These are phyloP conservation scores for Drosophila neutralis DNA, from an alignment of 2,888 invertebrate genomes.

Conservation along the genomic window DNA sequence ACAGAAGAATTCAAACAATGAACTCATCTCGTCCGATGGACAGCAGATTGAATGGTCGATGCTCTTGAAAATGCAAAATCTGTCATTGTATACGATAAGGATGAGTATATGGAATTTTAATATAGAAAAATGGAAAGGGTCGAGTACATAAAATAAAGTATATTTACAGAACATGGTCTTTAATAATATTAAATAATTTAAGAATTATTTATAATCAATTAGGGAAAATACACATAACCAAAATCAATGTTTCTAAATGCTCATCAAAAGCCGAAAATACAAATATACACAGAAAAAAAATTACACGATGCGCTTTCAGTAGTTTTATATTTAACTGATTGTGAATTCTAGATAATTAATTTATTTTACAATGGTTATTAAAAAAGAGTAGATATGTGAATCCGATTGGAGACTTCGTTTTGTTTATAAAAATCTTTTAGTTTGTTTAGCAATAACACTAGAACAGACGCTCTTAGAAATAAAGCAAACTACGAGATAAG, in stretches of 20 bases:
- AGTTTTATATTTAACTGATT: background rate
- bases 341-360: background rate
- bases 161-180: background rate
- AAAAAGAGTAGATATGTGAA: background rate
- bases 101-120: background rate
- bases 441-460: background rate
- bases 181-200: background rate
- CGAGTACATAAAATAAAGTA: background rate
- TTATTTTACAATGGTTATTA: background rate
- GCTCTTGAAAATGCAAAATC: background rate
- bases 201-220: background rate
- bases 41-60: background rate
- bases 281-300: no score
- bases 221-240: background rate
- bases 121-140: background rate
- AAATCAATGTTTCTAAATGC: background rate
- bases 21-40: background rate
- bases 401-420: background rate
- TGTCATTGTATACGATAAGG: background rate
- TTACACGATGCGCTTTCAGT: background rate
- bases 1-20: background rate
- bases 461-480: background rate
- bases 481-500: background rate
- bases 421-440: background rate
- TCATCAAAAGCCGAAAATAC: no score